Evolutionary conservation across 1,140 invertebrate species (phyloP), one percentile per base, ranked within the genome.

Genomic region (Camponotus floridanus): DNA sequence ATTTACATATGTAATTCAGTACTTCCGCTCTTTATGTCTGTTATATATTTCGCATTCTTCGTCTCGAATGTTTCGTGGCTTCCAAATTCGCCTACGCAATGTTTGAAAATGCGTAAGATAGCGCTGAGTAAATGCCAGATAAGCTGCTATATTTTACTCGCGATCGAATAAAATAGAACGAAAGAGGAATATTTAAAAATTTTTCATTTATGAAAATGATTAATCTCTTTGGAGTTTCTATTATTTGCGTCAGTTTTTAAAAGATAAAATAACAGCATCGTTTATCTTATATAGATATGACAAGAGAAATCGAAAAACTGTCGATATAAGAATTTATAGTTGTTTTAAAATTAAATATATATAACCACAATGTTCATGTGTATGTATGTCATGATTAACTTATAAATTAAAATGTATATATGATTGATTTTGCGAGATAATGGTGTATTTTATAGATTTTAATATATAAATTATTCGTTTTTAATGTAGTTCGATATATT

Each of bases 111-210:
- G 68, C 18, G 55, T 61, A 45, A 83, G 39, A 83, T 45, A 83
- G 39, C 39, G 31, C 39, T 61, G 68, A 83, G 74, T 73, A 71
- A 70, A 73, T 74, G 79, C 79, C 68, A 83, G 39, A 74, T 70
- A 21, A 45, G 26, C 18, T n/a, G 18, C 39, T 26, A 74, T 83
- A 73, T 74, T 81, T 81, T 45, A 73, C 55, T 61, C 48, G n/a
- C 36, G 26, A 62, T 55, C 31, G 48, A 74, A 71, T 42, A 18
- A 26, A 31, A 26, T 36, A 67, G 11, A 61, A 74, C 39, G 68
- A 74, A 83, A 70, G n/a, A 21, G 48, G 55, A 45, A 57, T 31
- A 36, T 70, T 57, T 4, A 55, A 61, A 31, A 78, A 51, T 51
- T 13, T 64, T 26, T 65, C 18, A 42, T 48, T 26, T 13, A 36